Evolutionary conservation across 2,888 invertebrate species (phyloP).

Genomic region (Patella ulyssiponensis): DNA sequence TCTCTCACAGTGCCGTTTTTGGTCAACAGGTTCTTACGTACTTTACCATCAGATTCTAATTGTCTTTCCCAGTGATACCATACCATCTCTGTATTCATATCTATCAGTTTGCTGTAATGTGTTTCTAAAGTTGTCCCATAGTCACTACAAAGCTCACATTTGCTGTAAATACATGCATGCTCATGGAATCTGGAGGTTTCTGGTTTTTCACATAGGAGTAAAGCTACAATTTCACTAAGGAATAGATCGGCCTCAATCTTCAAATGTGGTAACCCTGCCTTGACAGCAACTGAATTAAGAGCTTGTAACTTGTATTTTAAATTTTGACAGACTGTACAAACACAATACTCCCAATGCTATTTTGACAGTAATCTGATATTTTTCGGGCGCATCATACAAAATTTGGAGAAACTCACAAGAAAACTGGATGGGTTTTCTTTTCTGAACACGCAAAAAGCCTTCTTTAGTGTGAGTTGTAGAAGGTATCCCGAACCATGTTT

Average conservation of each 20-base stretch:
- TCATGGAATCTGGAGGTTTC: conserved; percentile 32
- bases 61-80: conserved; percentile 6
- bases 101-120: conserved; percentile 17
- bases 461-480: conserved; percentile 34
- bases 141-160: conserved; percentile 33
- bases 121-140: conserved; percentile 23
- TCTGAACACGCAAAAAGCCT: conserved; percentile 29
- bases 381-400: conserved; percentile 30
- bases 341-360: conserved; percentile 36
- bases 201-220: conserved; percentile 38
- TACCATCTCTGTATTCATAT: neutral
- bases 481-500: conserved; percentile 39
- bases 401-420: conserved; percentile 28
- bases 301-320: conserved; percentile 37
- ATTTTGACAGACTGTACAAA: conserved; percentile 41
- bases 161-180: conserved; percentile 32
- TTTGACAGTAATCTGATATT: conserved; percentile 33
- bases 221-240: conserved; percentile 24
- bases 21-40: neutral
- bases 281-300: conserved; percentile 23
- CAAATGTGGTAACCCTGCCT: neutral
- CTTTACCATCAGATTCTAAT: neutral
- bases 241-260: neutral
- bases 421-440: conserved; percentile 21
- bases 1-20: neutral